These are phyloP conservation scores for Dasysyrphus albostriatus DNA, from an alignment of 2,888 invertebrate genomes.

Conservation along the genomic window DNA sequence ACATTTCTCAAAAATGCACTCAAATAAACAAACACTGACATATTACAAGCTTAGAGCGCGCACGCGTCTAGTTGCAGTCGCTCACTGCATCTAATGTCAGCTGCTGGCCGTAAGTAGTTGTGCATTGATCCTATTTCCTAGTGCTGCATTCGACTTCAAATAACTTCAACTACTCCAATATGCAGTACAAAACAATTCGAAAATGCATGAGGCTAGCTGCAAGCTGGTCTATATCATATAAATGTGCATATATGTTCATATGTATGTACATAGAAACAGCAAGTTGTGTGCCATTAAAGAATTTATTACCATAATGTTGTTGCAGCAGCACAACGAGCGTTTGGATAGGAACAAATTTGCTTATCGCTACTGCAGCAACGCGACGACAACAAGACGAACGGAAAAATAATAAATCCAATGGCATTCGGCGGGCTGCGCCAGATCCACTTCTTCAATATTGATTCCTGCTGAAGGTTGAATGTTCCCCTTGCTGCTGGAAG, in stretches of 20 bases:
- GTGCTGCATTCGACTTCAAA: slow-evolving; percentile 34
- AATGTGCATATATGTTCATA: too few relatives aligned
- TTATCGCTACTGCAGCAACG: slow-evolving; percentile 61
- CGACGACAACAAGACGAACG: slow-evolving; percentile 19
- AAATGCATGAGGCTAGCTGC: slow-evolving; percentile 9
- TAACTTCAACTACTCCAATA: slow-evolving; percentile 30
- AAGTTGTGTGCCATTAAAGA: slow-evolving; percentile 38
- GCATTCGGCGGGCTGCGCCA: slow-evolving; percentile 25
- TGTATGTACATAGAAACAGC: not conserved
- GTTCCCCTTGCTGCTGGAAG: not conserved
- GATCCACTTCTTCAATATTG: slow-evolving; percentile 50
- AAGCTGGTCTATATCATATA: slow-evolving; percentile 29
- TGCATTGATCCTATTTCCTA: slow-evolving; percentile 64
- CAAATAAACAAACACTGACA: slow-evolving; percentile 52
- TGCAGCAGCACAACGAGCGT: not conserved
- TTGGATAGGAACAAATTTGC: slow-evolving; percentile 62
- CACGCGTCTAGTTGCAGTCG: slow-evolving; percentile 47
- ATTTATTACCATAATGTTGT: slow-evolving; percentile 60
- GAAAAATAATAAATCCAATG: slow-evolving; percentile 47
- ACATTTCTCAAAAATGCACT: slow-evolving; percentile 48
- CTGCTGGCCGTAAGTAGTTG: slow-evolving; percentile 43
- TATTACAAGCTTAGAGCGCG: slow-evolving; percentile 35
- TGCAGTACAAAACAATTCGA: slow-evolving; percentile 27
- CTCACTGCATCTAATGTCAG: slow-evolving; percentile 38
- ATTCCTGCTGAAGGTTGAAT: slow-evolving; percentile 49